These are phyloP conservation scores for Eulemur rubriventer DNA, from an alignment of 2,797 vertebrate genomes.

Conservation along the genomic window DNA sequence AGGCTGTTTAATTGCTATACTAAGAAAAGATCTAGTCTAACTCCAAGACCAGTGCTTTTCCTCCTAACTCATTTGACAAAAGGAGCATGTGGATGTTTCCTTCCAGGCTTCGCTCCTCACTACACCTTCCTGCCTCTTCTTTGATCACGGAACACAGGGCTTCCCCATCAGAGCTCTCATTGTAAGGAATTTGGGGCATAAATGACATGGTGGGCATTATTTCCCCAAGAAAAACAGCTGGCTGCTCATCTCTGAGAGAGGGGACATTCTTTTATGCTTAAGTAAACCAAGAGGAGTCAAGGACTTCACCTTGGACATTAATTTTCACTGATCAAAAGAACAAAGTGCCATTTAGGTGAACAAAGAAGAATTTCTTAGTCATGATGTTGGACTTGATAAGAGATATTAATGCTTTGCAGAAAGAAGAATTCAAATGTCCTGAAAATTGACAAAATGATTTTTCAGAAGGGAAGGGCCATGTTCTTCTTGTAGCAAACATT, in stretches of 20 bases:
- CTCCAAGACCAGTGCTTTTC: not conserved
- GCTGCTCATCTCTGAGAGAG: not conserved
- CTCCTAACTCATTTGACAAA: not conserved
- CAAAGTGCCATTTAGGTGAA: not conserved
- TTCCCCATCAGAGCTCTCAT: not conserved
- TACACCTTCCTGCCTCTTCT: not conserved
- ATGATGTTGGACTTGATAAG: not conserved
- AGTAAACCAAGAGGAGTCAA: not conserved
- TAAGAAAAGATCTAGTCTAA: not conserved
- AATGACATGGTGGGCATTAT: not conserved
- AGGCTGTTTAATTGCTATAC: not conserved
- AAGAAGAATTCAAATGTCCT: not conserved
- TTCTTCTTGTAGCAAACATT: not conserved
- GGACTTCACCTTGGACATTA: not conserved
- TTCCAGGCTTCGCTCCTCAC: fast-evolving
- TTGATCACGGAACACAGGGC: not conserved
- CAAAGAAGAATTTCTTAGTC: not conserved
- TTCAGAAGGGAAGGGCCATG: not conserved
- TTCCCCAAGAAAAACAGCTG: not conserved
- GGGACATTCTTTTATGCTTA: not conserved
- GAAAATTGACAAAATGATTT: not conserved
- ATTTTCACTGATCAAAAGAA: not conserved
- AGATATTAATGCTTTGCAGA: not conserved
- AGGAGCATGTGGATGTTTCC: not conserved
- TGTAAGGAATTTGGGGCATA: not conserved